These are phyloP conservation scores for Lithodes maja DNA, from an alignment of 2,888 invertebrate species.

Conservation along the genomic window DNA sequence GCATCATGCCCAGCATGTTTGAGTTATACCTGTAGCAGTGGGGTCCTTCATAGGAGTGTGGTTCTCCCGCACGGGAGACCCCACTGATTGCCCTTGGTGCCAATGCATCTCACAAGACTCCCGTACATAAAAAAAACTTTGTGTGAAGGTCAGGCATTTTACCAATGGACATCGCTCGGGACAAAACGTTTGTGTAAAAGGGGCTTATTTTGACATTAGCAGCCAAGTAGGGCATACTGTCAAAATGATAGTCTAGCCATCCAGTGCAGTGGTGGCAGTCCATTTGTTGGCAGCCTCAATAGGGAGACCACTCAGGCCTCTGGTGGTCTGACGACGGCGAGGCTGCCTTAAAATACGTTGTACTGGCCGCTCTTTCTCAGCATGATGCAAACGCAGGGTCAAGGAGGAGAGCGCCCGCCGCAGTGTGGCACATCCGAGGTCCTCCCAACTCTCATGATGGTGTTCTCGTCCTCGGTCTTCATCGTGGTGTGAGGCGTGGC, in stretches of 20 bases:
- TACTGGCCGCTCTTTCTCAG: conserved; percentile 51
- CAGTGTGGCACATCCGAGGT: conserved; percentile 26
- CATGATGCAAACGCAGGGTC: conserved; percentile 28
- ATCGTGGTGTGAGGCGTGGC: neutral
- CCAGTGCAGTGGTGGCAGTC: conserved; percentile 13
- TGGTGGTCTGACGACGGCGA: conserved; percentile 40
- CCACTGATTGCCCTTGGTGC: no score
- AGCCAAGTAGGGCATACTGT: no score
- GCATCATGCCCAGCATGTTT: no score
- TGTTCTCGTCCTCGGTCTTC: neutral
- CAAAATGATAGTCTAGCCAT: neutral
- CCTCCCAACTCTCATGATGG: neutral
- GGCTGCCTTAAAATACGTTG: conserved; percentile 54
- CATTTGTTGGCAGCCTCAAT: conserved; percentile 52
- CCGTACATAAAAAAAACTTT: no score
- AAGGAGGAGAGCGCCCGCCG: conserved; percentile 46
- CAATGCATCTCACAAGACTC: no score
- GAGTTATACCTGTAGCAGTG: no score
- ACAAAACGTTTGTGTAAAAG: no score
- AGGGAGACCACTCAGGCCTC: conserved; percentile 54
- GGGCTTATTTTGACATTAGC: no score
- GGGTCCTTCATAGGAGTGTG: no score
- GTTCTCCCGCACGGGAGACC: no score
- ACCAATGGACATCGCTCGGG: no score
- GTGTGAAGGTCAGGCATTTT: no score